These are phyloP conservation scores for Tautogolabrus adspersus DNA, from an alignment of 2,113 vertebrate species.

Conservation along the genomic window DNA sequence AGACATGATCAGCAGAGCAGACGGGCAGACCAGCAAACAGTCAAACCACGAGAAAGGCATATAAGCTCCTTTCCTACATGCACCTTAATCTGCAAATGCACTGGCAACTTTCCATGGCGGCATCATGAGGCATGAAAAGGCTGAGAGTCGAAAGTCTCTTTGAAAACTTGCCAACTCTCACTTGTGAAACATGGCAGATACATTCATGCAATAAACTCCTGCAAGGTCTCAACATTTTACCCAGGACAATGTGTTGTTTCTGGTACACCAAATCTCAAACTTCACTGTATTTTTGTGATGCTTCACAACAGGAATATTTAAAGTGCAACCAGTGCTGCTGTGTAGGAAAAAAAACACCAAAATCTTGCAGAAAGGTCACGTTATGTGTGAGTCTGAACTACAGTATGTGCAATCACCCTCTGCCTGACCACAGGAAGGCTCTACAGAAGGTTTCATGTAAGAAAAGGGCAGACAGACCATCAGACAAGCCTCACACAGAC, in stretches of 20 bases:
- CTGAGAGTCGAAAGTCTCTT: constrained; percentile 18
- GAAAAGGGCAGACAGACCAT: constrained; percentile 7
- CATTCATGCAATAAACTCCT: neutral
- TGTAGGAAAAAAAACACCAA: constrained; percentile 27
- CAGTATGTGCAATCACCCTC: no score
- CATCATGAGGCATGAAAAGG: constrained; percentile 18
- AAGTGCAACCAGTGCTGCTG: neutral
- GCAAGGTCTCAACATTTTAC: neutral
- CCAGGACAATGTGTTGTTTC: neutral
- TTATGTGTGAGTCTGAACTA: constrained; percentile 13
- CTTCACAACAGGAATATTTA: constrained; percentile 15
- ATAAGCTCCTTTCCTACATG: constrained; percentile 26
- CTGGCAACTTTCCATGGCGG: constrained; percentile 44
- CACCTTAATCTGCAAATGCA: constrained; percentile 57
- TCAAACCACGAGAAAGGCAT: constrained; percentile 40
- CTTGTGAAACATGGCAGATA: constrained; percentile 1
- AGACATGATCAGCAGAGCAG: constrained; percentile 49
- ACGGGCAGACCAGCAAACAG: neutral
- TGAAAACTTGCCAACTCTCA: constrained; percentile 31
- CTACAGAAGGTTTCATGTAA: neutral
- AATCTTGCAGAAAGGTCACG: constrained; percentile 40
- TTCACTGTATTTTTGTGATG: neutral
- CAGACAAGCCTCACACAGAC: neutral
- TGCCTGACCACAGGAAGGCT: neutral
- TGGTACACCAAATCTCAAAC: neutral